Conservation (phyloP, 2,888 invertebrate genomes). For the Lagria hirta region DNA sequence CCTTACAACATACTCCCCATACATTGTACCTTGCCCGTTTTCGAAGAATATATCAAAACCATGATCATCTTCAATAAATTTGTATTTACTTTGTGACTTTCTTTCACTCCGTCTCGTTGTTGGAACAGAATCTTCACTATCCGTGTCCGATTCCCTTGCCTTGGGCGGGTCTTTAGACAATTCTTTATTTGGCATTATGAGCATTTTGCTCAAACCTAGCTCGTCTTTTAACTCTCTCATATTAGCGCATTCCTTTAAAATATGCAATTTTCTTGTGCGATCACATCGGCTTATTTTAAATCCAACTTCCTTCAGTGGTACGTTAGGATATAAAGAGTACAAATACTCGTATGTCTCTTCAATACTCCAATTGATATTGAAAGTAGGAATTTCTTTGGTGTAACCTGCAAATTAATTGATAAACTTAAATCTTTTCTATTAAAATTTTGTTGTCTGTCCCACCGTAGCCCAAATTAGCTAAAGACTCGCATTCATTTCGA, state of each 20-base stretch:
- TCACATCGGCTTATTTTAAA: constrained; percentile 16
- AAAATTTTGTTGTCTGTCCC: too few relatives aligned
- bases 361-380: constrained; percentile 10
- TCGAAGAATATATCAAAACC: constrained; percentile 12
- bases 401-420: constrained; percentile 6
- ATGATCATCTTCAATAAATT: constrained; percentile 11
- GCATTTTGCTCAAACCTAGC: constrained; percentile 12
- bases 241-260: constrained; percentile 10
- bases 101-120: constrained; percentile 9
- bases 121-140: constrained; percentile 1
- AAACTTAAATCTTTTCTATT: background rate
- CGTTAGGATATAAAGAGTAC: constrained; percentile 9
- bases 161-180: constrained; percentile 8
- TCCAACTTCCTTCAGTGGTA: constrained; percentile 9
- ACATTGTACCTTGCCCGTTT: constrained; percentile 13
- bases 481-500: too few relatives aligned
- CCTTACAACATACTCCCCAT: constrained; percentile 1
- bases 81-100: constrained; percentile 5
- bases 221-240: constrained; percentile 16
- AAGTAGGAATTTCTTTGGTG: constrained; percentile 4
- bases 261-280: constrained; percentile 8
- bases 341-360: constrained; percentile 11
- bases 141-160: background rate
- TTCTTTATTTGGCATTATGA: constrained; percentile 13
- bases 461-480: too few relatives aligned